These are phyloP conservation scores for Taphrorychus bicolor DNA, from an alignment of 2,888 invertebrate genomes.

Conservation along the genomic window DNA sequence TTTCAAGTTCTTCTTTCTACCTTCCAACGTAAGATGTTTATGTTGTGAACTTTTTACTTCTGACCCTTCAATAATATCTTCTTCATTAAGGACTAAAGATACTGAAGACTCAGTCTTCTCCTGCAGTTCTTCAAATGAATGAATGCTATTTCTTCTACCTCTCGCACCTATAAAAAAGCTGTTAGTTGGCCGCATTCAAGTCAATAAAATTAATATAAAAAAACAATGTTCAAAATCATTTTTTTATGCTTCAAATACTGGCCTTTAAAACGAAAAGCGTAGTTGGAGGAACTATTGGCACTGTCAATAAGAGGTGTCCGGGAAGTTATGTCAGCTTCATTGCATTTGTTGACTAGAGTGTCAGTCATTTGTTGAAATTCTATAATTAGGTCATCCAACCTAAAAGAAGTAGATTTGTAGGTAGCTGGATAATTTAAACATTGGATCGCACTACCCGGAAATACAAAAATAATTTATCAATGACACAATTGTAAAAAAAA, in stretches of 20 bases:
- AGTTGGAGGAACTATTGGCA: slow-evolving; percentile 49
- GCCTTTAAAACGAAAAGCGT: slow-evolving; percentile 53
- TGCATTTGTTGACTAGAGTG: slow-evolving; percentile 64
- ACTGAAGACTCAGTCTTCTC: slow-evolving; percentile 42
- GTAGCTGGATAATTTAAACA: no score
- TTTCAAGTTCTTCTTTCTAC: slow-evolving; percentile 54
- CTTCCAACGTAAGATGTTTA: slow-evolving; percentile 46
- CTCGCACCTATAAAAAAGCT: slow-evolving; percentile 46
- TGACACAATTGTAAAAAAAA: no score
- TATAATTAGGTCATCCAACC: slow-evolving; percentile 73
- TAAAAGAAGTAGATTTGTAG: slow-evolving; percentile 5
- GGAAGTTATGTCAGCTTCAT: slow-evolving; percentile 41
- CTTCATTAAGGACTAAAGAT: slow-evolving; percentile 47
- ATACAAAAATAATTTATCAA: no score
- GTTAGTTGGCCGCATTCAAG: no score
- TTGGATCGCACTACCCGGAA: no score
- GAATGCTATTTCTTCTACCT: slow-evolving; percentile 58
- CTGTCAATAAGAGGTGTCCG: slow-evolving; percentile 51
- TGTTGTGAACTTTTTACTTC: slow-evolving; percentile 42
- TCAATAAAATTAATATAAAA: background rate
- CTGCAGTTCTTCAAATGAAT: slow-evolving; percentile 56
- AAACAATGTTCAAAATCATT: background rate
- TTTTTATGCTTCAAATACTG: background rate
- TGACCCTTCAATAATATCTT: slow-evolving; percentile 43
- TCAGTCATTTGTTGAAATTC: slow-evolving; percentile 76